Conservation (phyloP, 2,888 invertebrate genomes). For the Urechis unicinctus region DNA sequence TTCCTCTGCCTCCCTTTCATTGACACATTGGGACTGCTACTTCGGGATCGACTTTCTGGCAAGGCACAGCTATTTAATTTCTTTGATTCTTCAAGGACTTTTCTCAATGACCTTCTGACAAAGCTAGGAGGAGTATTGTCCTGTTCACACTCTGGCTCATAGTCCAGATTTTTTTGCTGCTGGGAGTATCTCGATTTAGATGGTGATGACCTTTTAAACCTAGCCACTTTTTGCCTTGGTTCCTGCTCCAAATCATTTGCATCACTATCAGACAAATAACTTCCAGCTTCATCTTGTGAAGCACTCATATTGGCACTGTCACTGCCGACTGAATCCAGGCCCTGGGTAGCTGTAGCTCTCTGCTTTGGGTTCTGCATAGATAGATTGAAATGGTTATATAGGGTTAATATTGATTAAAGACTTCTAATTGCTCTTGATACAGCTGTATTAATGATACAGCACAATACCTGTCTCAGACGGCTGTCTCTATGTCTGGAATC, state of each 20-base stretch:
- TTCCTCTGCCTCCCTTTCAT: no score
- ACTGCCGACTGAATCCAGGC: slow-evolving; percentile 6
- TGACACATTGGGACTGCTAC: no score
- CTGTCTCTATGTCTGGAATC: slow-evolving; percentile 13
- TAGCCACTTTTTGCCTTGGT: no score
- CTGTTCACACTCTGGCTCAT: not conserved
- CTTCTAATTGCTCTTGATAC: no score
- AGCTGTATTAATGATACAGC: not conserved
- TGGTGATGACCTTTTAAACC: no score
- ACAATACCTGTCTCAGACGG: slow-evolving; percentile 15
- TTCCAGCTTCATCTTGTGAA: slow-evolving; percentile 19
- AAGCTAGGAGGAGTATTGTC: not conserved
- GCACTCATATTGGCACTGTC: slow-evolving; percentile 4
- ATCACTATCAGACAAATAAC: no score
- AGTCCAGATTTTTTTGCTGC: no score
- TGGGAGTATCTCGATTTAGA: no score
- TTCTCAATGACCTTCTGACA: not conserved
- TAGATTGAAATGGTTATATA: not conserved
- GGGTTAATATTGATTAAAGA: no score
- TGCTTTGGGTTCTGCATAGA: slow-evolving; percentile 8
- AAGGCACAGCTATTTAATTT: no score
- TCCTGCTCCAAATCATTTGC: no score
- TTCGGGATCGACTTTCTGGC: no score
- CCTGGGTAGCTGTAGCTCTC: slow-evolving; percentile 5
- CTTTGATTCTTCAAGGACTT: slow-evolving; percentile 2